A percentile compares a stretch with the other conserved stretches of the same genome.
Conservation (phyloP, 2,797 vertebrate genomes). For the Cottoperca gobio region DNA sequence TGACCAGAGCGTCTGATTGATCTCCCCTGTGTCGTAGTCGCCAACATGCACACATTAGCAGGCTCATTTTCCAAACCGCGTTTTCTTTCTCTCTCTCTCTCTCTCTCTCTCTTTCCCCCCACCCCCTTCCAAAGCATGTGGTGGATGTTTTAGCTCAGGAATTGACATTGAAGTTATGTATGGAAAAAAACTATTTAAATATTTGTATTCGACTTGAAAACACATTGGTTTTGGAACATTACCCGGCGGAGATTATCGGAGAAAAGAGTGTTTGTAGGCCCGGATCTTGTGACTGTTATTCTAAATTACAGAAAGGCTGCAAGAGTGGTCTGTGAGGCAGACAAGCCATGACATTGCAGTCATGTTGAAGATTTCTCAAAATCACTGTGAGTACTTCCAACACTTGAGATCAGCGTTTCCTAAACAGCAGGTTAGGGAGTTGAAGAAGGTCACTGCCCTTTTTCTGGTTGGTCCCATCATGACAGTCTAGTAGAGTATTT, state of each 20-base stretch:
- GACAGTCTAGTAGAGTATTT: slow-evolving; percentile 16
- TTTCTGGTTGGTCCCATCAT: slow-evolving; percentile 27
- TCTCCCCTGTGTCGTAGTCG: slow-evolving; percentile 60
- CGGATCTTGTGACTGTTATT: slow-evolving; percentile 66
- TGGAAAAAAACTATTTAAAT: slow-evolving; percentile 78
- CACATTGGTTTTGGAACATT: slow-evolving; percentile 77
- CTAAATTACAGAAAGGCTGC: slow-evolving; percentile 59
- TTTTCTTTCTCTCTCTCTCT: slow-evolving; percentile 35
- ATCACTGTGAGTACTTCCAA: slow-evolving; percentile 40
- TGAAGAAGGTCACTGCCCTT: slow-evolving; percentile 41
- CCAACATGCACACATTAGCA: slow-evolving; percentile 77
- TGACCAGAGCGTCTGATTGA: slow-evolving; percentile 66
- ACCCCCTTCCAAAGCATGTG: slow-evolving; percentile 48
- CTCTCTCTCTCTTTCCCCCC: neutral
- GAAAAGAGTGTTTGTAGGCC: slow-evolving; percentile 68
- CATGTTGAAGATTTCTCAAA: slow-evolving; percentile 54
- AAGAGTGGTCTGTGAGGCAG: slow-evolving; percentile 52
- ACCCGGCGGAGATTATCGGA: slow-evolving; percentile 67
- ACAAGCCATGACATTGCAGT: slow-evolving; percentile 56
- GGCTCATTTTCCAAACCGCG: slow-evolving; percentile 73
- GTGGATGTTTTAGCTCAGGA: slow-evolving; percentile 75
- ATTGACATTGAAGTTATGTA: slow-evolving; percentile 73
- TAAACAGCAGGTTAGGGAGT: slow-evolving; percentile 24
- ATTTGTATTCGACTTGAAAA: slow-evolving; percentile 78
- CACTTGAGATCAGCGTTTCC: slow-evolving; percentile 25